phyloP scores from a whole-genome alignment of 2,888 invertebrate species.

The Aleiodes alternator region DNA sequence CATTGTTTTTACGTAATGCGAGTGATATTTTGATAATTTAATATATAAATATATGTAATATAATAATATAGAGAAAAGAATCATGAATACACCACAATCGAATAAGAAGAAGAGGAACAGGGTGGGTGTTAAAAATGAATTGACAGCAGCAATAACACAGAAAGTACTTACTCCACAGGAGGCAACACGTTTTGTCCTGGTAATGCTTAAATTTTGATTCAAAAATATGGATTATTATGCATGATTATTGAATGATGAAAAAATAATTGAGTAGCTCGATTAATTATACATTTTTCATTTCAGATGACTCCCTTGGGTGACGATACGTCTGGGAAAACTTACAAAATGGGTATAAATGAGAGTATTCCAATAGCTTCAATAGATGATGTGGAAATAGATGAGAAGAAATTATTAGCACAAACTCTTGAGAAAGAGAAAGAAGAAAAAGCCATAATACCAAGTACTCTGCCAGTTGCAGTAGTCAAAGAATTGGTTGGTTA shows the following conservation, averaged over 20 bases:
- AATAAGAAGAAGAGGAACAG: slow-evolving; percentile 72
- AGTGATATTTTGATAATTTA: slow-evolving; percentile 8
- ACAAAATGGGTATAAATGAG: slow-evolving; percentile 78
- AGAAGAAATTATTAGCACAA: slow-evolving; percentile 60
- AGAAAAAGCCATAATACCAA: slow-evolving; percentile 68
- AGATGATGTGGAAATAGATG: slow-evolving; percentile 67
- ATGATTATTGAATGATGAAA: too few species aligned
- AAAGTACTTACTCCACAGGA: slow-evolving; percentile 68
- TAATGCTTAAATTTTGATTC: slow-evolving; percentile 47
- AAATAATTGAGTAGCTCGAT: background rate
- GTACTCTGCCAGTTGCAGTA: slow-evolving; percentile 68
- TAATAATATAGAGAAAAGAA: slow-evolving; percentile 44
- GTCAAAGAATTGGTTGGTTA: slow-evolving; percentile 71
- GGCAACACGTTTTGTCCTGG: slow-evolving; percentile 70
- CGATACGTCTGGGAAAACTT: slow-evolving; percentile 70
- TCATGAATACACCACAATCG: slow-evolving; percentile 68
- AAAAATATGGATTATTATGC: slow-evolving; percentile 39
- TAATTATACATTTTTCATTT: background rate
- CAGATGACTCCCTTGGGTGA: slow-evolving; percentile 68
- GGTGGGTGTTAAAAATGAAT: slow-evolving; percentile 64
- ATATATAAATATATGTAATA: background rate
- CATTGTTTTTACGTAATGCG: slow-evolving; percentile 16
- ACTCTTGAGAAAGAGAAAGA: slow-evolving; percentile 71
- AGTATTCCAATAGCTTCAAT: slow-evolving; percentile 83
- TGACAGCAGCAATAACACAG: slow-evolving; percentile 57